Evolutionary conservation across 1,140 invertebrate genomes (phyloP), one percentile per base, ranked within the genome.

Genomic region (Zaprionus taronus): DNA sequence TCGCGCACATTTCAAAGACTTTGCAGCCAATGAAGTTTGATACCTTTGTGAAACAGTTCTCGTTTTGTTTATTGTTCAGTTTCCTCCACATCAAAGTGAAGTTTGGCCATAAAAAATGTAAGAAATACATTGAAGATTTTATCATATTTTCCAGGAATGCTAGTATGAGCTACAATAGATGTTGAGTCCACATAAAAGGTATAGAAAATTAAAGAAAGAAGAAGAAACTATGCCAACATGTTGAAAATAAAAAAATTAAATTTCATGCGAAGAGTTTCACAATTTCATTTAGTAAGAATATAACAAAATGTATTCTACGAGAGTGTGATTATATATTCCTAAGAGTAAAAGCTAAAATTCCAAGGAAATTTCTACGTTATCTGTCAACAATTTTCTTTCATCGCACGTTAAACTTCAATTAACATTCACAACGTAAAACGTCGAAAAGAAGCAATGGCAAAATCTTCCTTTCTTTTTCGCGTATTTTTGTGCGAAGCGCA

Each of bases 11-110:
- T 81, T 72, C 66, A 83, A 72, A 56, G 36, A 57, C 36, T 49
- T 67, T 41, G 62, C 78, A 75, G 83, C 67, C 83, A 83, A 80
- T 87, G 83, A 80, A 83, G 80, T 79, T 86, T 72, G 78, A 86
- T 87, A 77, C 67, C 20, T 80, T 74, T 83, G 77, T 79, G 55
- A 51, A 61, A 51, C 55, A 77, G 60, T 76, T 81, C 76, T 51
- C 7, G 47, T 68, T 85, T 67, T 77, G 66, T 73, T 70, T 72
- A 69, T 63, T 71, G 57, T 58, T 28, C 41, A 24, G 61, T 53
- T 68, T n/a, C 9, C 14, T 31, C 44, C 44, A 47, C 53, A 49
- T 66, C 34, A 47, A 62, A 68, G 36, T 17, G 22, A 49, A 72
- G 51, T 56, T 74, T 51, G 14, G 11, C 26, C 60, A 51, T 72